Evolutionary conservation across 2,888 invertebrate genomes (phyloP), one percentile per base, ranked within the genome.

Genomic region (Belgica antarctica): DNA sequence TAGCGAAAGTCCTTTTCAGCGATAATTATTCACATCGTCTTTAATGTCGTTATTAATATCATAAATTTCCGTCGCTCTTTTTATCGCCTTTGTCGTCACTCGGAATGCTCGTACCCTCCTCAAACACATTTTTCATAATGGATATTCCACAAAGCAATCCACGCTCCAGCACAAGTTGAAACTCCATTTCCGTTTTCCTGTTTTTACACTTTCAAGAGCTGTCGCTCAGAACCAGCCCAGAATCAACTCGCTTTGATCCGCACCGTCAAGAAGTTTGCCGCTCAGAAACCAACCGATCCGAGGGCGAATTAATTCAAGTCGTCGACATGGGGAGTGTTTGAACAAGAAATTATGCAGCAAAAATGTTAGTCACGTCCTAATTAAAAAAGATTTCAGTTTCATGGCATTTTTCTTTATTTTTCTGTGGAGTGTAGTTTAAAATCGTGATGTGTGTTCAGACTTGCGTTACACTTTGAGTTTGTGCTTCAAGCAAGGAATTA

Each of bases 1-100:
- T 31, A 8, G 34, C 34, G 17, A 19, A 31, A 66, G 28, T 31
- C 65, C 47, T 47, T 66, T 66, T 65, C 31, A 15, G 31, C 63
- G 24, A 34, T 34, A 68, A 68, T 68, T 68, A 57, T 68, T 68
- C 57, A 52, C 57, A 68, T 68, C 68, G 28, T 57, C 68, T 57
- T 57, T 68, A 68, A 68, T 68, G 68, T 57, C 68, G 57, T 68
- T 68, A 68, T 68, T 68, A 68, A 68, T 68, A 57, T 68, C 59
- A 59, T 59, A 25, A 59, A 59, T 59, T 52, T 59, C 12, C 22
- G 59, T 22, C 25, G 25, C 59, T 27, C n/a, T 25, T 59, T 59
- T 59, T 27, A 25, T 59, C 59, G 59, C 25, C 25, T 15, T 59
- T 27, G n/a, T 24, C 12, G 25, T 17, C 2, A 52, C 7, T 12